Evolutionary conservation across 2,797 vertebrate species (phyloP).

Genomic region (Falco peregrinus): DNA sequence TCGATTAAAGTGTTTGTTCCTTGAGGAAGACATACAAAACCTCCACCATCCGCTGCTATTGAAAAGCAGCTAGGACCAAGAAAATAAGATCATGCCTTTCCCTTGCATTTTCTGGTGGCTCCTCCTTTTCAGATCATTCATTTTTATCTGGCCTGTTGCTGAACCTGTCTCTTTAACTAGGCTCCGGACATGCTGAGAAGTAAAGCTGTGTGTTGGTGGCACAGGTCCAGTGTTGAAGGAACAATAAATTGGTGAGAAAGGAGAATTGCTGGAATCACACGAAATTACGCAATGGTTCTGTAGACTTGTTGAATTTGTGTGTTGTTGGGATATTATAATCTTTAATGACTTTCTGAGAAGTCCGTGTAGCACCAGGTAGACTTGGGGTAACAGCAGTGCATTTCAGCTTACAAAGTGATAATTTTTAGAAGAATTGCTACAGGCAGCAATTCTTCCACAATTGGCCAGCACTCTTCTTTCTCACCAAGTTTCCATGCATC

Average conservation of each 20-base stretch:
- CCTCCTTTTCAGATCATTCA: background rate
- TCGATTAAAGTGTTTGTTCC: background rate
- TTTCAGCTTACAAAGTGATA: background rate
- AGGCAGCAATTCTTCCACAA: background rate
- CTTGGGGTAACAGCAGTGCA: background rate
- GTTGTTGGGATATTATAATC: background rate
- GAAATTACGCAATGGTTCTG: background rate
- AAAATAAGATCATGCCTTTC: background rate
- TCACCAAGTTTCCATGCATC: background rate
- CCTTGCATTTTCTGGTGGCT: background rate
- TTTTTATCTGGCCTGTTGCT: background rate
- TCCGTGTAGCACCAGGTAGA: background rate
- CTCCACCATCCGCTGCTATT: background rate
- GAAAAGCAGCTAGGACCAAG: background rate
- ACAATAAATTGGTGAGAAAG: slow-evolving; percentile 31
- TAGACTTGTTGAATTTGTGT: background rate
- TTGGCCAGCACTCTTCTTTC: background rate
- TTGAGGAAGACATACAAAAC: background rate
- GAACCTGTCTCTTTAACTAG: slow-evolving; percentile 2
- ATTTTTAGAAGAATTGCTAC: background rate
- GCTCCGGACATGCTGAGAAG: background rate
- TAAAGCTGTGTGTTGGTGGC: slow-evolving; percentile 17
- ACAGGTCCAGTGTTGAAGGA: background rate
- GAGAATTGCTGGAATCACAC: slow-evolving; percentile 5
- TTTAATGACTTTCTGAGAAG: background rate